A percentile compares a stretch with the other conserved stretches of the same genome.
Evolutionary conservation across 2,888 invertebrate species (phyloP).

Genomic region (Metalampra italica): DNA sequence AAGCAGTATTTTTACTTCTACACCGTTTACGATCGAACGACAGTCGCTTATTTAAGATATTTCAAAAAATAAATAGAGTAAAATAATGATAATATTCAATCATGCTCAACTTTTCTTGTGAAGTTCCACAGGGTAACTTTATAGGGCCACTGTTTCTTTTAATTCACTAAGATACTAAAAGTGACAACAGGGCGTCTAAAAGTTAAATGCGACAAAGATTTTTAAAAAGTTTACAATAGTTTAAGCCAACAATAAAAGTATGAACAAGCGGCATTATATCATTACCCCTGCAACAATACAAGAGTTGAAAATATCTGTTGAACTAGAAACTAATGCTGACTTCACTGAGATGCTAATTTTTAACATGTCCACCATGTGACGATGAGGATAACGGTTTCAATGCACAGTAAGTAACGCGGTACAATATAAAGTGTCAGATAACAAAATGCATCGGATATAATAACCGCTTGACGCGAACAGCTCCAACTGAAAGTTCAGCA

Average conservation of each 20-base stretch:
- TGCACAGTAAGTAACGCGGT: no score
- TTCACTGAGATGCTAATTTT: no score
- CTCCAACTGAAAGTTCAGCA: no score
- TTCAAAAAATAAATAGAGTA: neutral
- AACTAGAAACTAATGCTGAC: no score
- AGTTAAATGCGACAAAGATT: conserved; percentile 14
- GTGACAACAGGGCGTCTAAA: conserved; percentile 5
- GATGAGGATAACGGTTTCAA: no score
- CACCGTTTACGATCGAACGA: conserved; percentile 1
- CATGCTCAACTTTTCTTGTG: neutral
- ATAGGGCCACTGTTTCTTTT: conserved; percentile 17
- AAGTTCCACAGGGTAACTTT: conserved; percentile 22
- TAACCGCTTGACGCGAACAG: no score
- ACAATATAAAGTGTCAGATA: no score
- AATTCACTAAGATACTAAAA: conserved; percentile 17
- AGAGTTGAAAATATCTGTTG: neutral
- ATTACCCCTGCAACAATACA: neutral
- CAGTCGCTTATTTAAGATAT: conserved; percentile 1
- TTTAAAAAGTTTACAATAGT: conserved; percentile 2
- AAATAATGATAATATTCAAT: neutral
- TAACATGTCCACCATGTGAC: no score
- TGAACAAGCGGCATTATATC: neutral
- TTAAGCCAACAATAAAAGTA: neutral
- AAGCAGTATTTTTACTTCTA: neutral
- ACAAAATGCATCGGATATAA: no score